These are phyloP conservation scores for Papilio xuthus DNA, from an alignment of 1,140 invertebrate genomes.

Conservation along the genomic window DNA sequence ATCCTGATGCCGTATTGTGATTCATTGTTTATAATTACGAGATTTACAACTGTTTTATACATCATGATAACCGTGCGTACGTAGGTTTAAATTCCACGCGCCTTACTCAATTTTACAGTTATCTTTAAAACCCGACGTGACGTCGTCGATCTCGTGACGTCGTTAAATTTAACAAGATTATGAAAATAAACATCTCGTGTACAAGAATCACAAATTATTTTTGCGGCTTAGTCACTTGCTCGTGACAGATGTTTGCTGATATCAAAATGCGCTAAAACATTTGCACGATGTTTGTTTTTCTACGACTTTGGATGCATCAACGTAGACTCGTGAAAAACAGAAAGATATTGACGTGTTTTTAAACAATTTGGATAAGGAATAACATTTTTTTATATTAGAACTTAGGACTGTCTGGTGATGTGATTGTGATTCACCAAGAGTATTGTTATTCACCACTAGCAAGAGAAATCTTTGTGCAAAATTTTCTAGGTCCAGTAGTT, in stretches of 20 bases:
- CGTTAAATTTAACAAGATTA: constrained; percentile 17
- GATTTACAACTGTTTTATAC: constrained; percentile 32
- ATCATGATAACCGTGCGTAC: constrained; percentile 19
- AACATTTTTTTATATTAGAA: constrained; percentile 2
- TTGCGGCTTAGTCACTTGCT: constrained; percentile 7
- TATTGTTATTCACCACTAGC: not conserved
- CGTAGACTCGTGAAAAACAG: constrained; percentile 10
- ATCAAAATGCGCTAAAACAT: constrained; percentile 22
- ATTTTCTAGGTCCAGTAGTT: not conserved
- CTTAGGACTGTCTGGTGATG: not conserved
- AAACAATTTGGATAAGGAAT: not conserved
- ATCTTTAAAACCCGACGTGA: constrained; percentile 29
- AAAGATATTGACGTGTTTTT: not conserved
- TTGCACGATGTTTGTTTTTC: constrained; percentile 11
- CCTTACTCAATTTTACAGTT: constrained; percentile 32
- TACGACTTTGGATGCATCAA: constrained; percentile 15
- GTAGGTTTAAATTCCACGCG: constrained; percentile 33
- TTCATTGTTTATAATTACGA: constrained; percentile 36
- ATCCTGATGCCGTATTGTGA: not conserved
- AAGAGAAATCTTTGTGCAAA: not conserved
- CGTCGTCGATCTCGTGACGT: not conserved
- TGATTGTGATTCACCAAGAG: not conserved
- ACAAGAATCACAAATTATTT: constrained; percentile 13
- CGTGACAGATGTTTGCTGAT: constrained; percentile 4
- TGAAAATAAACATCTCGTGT: not conserved